Evolutionary conservation across 2,888 invertebrate species (phyloP), one percentile per base, ranked within the genome.

Genomic region (Elmis aenea): DNA sequence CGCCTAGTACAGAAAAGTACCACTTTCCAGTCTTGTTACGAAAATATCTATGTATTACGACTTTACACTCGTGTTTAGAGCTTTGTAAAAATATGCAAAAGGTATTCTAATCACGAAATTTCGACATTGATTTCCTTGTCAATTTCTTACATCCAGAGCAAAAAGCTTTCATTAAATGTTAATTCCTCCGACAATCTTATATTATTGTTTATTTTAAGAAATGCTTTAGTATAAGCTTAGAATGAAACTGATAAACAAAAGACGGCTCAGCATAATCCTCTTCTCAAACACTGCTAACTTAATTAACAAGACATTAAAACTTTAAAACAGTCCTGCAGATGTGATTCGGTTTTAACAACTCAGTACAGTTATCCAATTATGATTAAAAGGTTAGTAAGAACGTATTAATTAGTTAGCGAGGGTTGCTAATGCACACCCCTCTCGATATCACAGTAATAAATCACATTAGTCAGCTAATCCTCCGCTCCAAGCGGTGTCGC

Each of bases 381-480:
- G 66, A 68, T 67, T 68, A 67, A 68, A 67, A 67, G 64, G 68
- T 65, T 66, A 63, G 64, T 66, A 67, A 67, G 65, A 63, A 66
- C 59, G 64, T 66, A 67, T 67, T 68, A 68, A 68, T 68, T 67
- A 66, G 61, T 59, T 56, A 45, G 52, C 50, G 52, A 48, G 55
- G 54, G 53, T 45, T 51, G 54, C 54, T 58, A 56, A 58, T 58
- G 56, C 57, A 54, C 54, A 51, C 45, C 54, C 56, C 57, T 56
- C 59, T 55, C 61, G 58, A 64, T 64, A 64, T 62, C 62, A 57
- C 53, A 45, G 60, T 56, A 55, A 64, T 66, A 64, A 64, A 66
- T 66, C 64, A 64, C 61, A 64, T 64, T 64, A 66, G 62, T 61
- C 61, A 58, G 58, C 57, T 64, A 64, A 66, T 64, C 64, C 62